phyloP scores from a whole-genome alignment of 30 jellyfish, hydroid and myxozoan genomes.

The Morbakka virulenta region DNA sequence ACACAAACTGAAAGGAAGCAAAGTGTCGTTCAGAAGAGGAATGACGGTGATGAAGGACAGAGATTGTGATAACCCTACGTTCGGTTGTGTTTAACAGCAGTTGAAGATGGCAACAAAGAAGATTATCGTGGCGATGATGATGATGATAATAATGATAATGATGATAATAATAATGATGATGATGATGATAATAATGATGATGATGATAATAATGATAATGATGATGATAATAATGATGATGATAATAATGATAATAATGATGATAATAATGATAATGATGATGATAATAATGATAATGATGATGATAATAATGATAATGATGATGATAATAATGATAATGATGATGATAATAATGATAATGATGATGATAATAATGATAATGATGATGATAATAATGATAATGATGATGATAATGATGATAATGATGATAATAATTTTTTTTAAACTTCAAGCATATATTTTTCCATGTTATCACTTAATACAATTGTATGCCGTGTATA shows the following conservation, averaged over 20 bases:
- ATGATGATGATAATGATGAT: not conserved
- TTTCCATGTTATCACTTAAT: too few relatives aligned
- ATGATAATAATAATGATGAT: not conserved
- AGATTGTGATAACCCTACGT: too few relatives aligned
- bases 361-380: not conserved
- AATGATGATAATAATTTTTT: too few relatives aligned
- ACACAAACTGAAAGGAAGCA: too few relatives aligned
- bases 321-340: not conserved
- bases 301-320: not conserved
- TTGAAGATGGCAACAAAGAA: too few relatives aligned
- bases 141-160: not conserved
- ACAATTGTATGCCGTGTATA: too few relatives aligned
- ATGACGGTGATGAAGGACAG: too few relatives aligned
- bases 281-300: not conserved
- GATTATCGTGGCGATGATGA: too few relatives aligned
- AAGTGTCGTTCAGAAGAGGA: too few relatives aligned
- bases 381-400: not conserved
- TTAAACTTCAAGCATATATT: too few relatives aligned
- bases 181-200: not conserved
- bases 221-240: not conserved
- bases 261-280: not conserved
- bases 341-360: not conserved
- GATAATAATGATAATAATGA: not conserved
- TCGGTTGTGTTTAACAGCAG: too few relatives aligned
- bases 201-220: not conserved